phyloP scores from a whole-genome alignment of 2,113 vertebrate genomes.

The Saimiri boliviensis region DNA sequence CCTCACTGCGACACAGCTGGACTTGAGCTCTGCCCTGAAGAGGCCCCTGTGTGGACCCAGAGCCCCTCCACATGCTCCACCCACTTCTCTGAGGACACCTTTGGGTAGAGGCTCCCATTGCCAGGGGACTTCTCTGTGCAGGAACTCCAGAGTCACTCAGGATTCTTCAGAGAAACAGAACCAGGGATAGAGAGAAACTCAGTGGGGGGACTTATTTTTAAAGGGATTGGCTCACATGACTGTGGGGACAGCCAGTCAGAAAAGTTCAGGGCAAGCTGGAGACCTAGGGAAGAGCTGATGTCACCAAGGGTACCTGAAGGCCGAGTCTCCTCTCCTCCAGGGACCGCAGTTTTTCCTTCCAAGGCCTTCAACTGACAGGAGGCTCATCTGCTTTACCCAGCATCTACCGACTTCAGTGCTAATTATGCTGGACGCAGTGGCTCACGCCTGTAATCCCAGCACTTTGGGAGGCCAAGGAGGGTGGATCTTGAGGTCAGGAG shows the following conservation, averaged over 20 bases:
- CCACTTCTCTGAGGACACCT: background rate
- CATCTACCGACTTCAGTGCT: background rate
- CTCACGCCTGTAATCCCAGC: too few relatives aligned
- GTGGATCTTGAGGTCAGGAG: too few relatives aligned
- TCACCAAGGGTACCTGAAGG: background rate
- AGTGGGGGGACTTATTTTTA: background rate
- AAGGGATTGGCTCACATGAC: rapidly evolving
- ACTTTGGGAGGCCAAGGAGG: too few relatives aligned
- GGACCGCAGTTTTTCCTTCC: background rate
- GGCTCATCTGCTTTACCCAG: background rate
- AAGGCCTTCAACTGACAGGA: background rate
- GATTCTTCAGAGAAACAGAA: background rate
- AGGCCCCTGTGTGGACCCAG: too few relatives aligned
- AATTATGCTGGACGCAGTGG: background rate
- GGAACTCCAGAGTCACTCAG: background rate
- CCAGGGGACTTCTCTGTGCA: background rate
- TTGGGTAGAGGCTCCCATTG: background rate
- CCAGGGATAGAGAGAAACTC: background rate
- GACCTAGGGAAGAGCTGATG: background rate
- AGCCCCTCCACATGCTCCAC: background rate
- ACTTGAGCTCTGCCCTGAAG: background rate
- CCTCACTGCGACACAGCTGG: background rate
- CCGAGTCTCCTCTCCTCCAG: background rate
- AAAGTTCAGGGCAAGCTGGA: background rate
- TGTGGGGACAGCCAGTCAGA: too few relatives aligned